Evolutionary conservation across 2,888 invertebrate genomes (phyloP).

Genomic region (Oxycera nigricornis): DNA sequence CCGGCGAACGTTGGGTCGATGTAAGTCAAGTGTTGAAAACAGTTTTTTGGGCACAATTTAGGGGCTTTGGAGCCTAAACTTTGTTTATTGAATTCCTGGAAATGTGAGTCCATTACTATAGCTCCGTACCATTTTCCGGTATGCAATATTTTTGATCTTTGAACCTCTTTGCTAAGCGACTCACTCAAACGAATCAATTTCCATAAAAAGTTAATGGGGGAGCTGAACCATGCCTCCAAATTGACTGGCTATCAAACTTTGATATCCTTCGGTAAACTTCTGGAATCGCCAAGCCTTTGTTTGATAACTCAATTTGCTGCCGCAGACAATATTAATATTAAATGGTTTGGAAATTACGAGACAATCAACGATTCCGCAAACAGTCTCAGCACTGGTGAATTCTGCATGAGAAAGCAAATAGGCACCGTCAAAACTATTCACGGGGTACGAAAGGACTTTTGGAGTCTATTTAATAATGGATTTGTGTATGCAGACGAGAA

Average conservation of each 20-base stretch:
- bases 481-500: no score
- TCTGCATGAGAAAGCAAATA: no score
- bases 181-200: background rate
- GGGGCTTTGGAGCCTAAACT: no score
- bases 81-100: no score
- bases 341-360: background rate
- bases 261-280: background rate
- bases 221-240: background rate
- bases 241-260: background rate
- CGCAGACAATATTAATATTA: background rate
- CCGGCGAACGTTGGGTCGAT: slow-evolving; percentile 76
- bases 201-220: background rate
- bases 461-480: no score
- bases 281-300: background rate
- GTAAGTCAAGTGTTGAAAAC: slow-evolving; percentile 54
- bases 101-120: no score
- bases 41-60: background rate
- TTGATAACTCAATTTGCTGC: background rate
- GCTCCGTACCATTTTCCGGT: no score
- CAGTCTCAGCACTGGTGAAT: no score
- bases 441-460: no score
- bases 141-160: background rate
- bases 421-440: no score
- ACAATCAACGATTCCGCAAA: background rate
- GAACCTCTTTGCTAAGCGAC: background rate